Conservation (phyloP, 2,113 vertebrate species). For the Leptodactylus fuscus region DNA sequence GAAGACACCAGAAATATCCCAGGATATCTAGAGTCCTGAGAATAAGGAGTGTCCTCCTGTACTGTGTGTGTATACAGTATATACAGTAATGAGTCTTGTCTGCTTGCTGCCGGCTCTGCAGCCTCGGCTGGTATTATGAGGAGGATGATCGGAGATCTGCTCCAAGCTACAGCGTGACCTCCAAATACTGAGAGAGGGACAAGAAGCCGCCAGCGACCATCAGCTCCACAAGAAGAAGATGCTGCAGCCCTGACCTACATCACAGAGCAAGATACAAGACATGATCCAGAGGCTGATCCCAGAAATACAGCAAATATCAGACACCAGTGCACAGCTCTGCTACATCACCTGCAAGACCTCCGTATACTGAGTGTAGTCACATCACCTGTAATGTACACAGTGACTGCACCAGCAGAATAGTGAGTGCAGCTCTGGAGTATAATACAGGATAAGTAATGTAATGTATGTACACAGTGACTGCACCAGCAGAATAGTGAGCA, state of each 20-base stretch:
- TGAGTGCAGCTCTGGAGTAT: too few species aligned
- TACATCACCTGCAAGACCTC: background rate
- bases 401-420: too few species aligned
- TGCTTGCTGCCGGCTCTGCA: background rate
- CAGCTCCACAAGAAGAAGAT: background rate
- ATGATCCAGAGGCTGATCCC: background rate
- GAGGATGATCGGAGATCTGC: background rate
- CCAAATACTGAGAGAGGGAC: background rate
- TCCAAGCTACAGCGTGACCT: background rate
- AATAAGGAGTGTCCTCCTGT: too few species aligned
- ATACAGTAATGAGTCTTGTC: background rate
- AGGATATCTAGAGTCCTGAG: too few species aligned
- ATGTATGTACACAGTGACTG: background rate
- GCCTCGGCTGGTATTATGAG: background rate
- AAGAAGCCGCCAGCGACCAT: slow-evolving; percentile 2
- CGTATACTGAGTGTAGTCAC: background rate
- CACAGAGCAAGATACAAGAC: too few species aligned
- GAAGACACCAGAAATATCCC: too few species aligned
- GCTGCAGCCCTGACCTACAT: slow-evolving; percentile 18
- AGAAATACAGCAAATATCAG: background rate
- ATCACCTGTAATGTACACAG: too few species aligned
- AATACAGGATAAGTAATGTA: background rate
- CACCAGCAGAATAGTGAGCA: background rate
- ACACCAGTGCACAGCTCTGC: background rate
- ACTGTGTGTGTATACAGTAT: too few species aligned